Evolutionary conservation across 2,888 invertebrate species (phyloP), one percentile per base, ranked within the genome.

Genomic region (Nymphalis c-album): DNA sequence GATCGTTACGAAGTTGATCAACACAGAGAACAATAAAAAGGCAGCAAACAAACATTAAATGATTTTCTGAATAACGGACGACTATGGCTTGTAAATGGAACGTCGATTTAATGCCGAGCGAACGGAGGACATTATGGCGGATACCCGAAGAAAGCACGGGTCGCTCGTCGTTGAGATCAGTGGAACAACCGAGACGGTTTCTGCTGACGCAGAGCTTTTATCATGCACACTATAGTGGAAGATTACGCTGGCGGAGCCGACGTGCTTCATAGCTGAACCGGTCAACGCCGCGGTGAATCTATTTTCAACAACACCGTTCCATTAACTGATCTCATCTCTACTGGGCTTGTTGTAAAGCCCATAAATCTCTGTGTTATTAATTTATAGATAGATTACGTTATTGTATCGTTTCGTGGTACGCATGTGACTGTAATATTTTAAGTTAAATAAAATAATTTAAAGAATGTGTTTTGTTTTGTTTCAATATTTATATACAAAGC

Each of bases 21-120:
- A 98, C 86, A 95, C 97, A 46, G 96, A 97, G 86, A 94, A 94
- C 77, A 97, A 97, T 85, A 96, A 95, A 86, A 96, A 96, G 80
- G 82, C 77, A 13, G 82, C 77, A 48, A 81, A 78, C 73, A 91
- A 91, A 74, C 80, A 90, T 66, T 91, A 88, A 71, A 80, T 79
- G 79, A 72, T 67, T 47, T 64, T 35, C 64, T 73, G 55, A 68
- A 69, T 58, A 70, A 63, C 51, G 48, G 45, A 81, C 74, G 86
- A 91, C 87, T 67, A 86, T 86, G 91, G 91, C 92, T 77, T 82
- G 90, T 76, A 81, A 78, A 89, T 75, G 91, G 91, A 87, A 81
- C 76, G 76, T 76, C 70, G 90, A 89, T 77, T 73, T 73, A 67
- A 79, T 89, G 89, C 90, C 85, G 63, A 87, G 75, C 83, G 90